Conservation (phyloP, 2,888 invertebrate genomes). For the Vanessa cardui region DNA sequence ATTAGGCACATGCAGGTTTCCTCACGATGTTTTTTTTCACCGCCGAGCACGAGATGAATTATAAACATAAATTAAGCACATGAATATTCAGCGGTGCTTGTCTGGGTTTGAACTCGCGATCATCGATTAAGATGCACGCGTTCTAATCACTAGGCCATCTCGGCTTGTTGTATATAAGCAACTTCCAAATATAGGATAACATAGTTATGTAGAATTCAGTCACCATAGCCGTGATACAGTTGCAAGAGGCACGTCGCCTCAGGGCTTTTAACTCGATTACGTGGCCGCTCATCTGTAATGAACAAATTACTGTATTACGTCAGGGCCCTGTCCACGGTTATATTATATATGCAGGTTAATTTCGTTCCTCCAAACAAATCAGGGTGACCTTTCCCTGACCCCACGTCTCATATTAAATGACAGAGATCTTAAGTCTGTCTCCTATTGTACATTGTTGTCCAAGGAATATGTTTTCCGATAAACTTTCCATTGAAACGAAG, state of each 20-base stretch:
- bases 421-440: neutral
- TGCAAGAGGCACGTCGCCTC: conserved; percentile 13
- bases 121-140: too few species aligned
- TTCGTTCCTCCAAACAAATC: neutral
- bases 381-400: neutral
- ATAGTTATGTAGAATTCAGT: too few species aligned
- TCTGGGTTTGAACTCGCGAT: too few species aligned
- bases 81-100: too few species aligned
- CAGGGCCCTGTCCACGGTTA: conserved; percentile 6
- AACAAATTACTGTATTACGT: conserved; percentile 41
- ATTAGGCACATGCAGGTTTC: too few species aligned
- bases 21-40: too few species aligned
- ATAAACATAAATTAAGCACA: too few species aligned
- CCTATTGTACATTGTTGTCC: neutral
- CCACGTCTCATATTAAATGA: neutral
- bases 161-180: too few species aligned
- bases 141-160: too few species aligned
- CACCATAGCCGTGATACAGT: neutral
- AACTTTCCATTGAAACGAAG: too few species aligned
- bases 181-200: too few species aligned
- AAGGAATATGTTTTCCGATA: neutral
- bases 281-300: conserved; percentile 39
- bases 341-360: neutral
- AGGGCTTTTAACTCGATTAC: conserved; percentile 39
- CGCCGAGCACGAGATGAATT: too few species aligned